Percentiles rank a stretch among this genome's conserved stretches.
These are phyloP conservation scores for Bradypodion ventrale DNA, from an alignment of 2,797 vertebrate species.

Conservation along the genomic window DNA sequence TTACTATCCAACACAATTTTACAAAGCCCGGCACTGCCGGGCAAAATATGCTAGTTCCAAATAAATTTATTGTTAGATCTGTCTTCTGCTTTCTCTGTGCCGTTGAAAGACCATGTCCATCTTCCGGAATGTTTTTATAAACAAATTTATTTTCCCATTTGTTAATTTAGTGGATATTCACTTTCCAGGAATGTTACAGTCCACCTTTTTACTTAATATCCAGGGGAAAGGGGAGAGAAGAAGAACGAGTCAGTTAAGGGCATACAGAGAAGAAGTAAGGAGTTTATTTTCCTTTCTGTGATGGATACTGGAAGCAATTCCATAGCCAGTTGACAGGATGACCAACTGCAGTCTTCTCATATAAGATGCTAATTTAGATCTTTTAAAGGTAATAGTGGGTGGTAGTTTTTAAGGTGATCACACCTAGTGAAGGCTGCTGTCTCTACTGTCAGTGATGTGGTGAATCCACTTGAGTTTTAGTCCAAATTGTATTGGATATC, in stretches of 20 bases:
- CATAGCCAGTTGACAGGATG: slow-evolving; percentile 57
- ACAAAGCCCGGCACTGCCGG: too few species aligned
- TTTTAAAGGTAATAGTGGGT: too few species aligned
- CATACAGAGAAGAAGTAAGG: slow-evolving; percentile 46
- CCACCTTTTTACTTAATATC: slow-evolving; percentile 60
- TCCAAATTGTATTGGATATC: not conserved
- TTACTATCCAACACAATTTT: too few species aligned
- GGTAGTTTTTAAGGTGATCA: slow-evolving; percentile 14
- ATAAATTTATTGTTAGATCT: not conserved
- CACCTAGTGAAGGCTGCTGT: not conserved
- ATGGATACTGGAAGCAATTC: slow-evolving; percentile 64
- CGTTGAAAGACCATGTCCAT: slow-evolving; percentile 18
- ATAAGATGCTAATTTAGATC: slow-evolving; percentile 59
- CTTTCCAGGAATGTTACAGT: slow-evolving; percentile 54
- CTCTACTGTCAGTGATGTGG: not conserved
- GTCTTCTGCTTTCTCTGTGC: slow-evolving; percentile 10
- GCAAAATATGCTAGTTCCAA: too few species aligned
- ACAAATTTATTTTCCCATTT: slow-evolving; percentile 50
- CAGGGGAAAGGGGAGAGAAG: slow-evolving; percentile 40
- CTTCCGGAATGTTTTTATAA: slow-evolving; percentile 34
- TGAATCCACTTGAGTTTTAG: too few species aligned
- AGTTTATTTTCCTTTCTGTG: slow-evolving; percentile 64
- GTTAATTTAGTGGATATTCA: slow-evolving; percentile 40
- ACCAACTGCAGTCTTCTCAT: slow-evolving; percentile 62
- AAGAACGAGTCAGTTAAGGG: slow-evolving; percentile 53